Base-by-base conservation (phyloP, 2,888 invertebrate genomes). In the Caenorhabditis sp. region DNA sequence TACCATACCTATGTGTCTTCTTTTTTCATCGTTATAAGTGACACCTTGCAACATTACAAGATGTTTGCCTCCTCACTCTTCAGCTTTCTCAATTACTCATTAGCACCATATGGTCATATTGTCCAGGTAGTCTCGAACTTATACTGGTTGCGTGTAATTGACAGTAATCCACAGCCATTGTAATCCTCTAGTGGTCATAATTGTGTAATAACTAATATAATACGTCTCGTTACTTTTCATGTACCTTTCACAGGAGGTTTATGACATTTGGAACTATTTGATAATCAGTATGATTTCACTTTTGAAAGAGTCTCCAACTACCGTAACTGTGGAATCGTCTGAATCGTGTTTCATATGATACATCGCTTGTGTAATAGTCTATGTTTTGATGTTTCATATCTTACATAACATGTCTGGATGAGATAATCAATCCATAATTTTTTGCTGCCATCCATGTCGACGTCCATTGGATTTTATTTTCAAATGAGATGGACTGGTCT, bases 91-190 rank as follows among this genome's bases (percentile, higher is more conserved):
- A 73, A 80, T 80, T 74, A 69, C 68, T 74, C 41, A 47, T 61
- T 68, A 74, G 73, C 63, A 74, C 74, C 81, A 81, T 75, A 54
- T 81, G 75, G 24, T 19, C 54, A 54, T 54, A 26, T 54, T 54
- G 14, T 70, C 38, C 26, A 51, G 22, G 31, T n/a, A 58, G 14
- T 81, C 81, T 81, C 81, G 81, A 81, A 75, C 70, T 81, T 75
- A 54, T 75, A 75, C 75, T 73, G 70, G 81, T 75, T 81, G 64
- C n/a, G 58, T 64, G 49, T 63, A 81, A 81, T 74, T 68, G 81
- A 81, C 81, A 75, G 63, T 81, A 81, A 81, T 81, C 81, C 73
- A 31, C 47, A 64, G 31, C 22, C 61, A 69, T 35, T 38, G 47
- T 72, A 79, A 66, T 58, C 41, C 64, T 41, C 22, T 47, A 56